Base-by-base conservation (phyloP, 2,797 vertebrate genomes). In the Melanotaenia pygmaea region DNA sequence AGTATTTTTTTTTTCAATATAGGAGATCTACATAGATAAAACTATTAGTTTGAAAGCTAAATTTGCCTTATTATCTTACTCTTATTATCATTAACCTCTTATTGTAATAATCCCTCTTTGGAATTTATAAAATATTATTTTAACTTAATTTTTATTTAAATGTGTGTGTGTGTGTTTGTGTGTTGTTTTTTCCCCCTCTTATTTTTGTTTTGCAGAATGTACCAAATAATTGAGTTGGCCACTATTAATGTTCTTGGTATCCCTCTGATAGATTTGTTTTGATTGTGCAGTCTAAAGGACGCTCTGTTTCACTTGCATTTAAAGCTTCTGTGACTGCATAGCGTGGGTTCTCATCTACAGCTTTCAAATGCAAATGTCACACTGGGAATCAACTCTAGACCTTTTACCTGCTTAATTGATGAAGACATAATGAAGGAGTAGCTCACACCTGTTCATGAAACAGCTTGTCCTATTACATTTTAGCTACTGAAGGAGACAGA, bases 281-380 rank as follows among this genome's bases (percentile, higher is more conserved):
- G 9, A 37, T 24, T 59, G 13, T 37, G 58, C 34, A 13, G 14
- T 10, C 20, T 35, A 20, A 59, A 35, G 30, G 32, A 22, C 14
- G 30, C 20, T 12, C 34, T 32, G 14, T 20, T 28, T 45, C 3
- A 18, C 26, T 51, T 22, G 20, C 10, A 6, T 50, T 3, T 10
- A 45, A 26, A n/a, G 32, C 62, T 51, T 72, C 24, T 38, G 22
- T 59, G 22, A 38, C 22, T 35, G 40, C 40, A 47, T 47, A 11
- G 22, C 26, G 26, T 16, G 4, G 24, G 53, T 63, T 40, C 28
- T 32, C 60, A 63, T 26, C 38, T 30, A 26, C 16, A 28, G 30
- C 53, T 65, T 72, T 72, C 38, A 72, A 50, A 72, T 58, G 32
- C 40, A 59, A 64, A 72, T 72, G 7, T 13, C 1, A 54, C 68